Percentiles rank a stretch among this genome's conserved stretches.
phyloP scores from a whole-genome alignment of 1,140 invertebrate genomes.

The Bemisia tabaci region DNA sequence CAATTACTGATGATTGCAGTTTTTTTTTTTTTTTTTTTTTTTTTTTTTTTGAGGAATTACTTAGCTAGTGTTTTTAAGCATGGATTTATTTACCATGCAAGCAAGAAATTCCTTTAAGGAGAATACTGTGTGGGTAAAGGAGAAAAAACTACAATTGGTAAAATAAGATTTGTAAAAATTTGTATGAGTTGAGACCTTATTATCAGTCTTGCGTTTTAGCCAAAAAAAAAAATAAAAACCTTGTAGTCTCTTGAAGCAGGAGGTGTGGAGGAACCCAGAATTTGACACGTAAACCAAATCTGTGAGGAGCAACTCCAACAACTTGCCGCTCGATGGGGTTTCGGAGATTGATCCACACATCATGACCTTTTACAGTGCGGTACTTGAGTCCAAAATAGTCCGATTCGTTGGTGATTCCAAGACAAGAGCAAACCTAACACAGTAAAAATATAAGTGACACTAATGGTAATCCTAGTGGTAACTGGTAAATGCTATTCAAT shows the following conservation, averaged over 20 bases:
- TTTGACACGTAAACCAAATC: constrained; percentile 56
- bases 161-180: no score
- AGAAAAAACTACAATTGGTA: no score
- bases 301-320: constrained; percentile 39
- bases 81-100: no score
- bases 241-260: constrained; percentile 65
- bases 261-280: constrained; percentile 83
- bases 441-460: constrained; percentile 13
- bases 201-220: no score
- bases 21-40: no score
- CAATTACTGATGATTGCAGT: no score
- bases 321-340: constrained; percentile 65
- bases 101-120: no score
- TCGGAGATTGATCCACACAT: constrained; percentile 69
- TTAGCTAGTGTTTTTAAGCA: no score
- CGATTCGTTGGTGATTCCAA: constrained; percentile 68
- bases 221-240: constrained; percentile 34
- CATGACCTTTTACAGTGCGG: constrained; percentile 51
- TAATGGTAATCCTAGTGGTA: neutral
- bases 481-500: neutral
- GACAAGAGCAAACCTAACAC: constrained; percentile 61
- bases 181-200: no score
- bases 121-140: no score
- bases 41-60: no score
- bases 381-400: constrained; percentile 76